These are phyloP conservation scores for Trileptium ribeirensis DNA, from an alignment of 2,888 invertebrate genomes.

Conservation along the genomic window DNA sequence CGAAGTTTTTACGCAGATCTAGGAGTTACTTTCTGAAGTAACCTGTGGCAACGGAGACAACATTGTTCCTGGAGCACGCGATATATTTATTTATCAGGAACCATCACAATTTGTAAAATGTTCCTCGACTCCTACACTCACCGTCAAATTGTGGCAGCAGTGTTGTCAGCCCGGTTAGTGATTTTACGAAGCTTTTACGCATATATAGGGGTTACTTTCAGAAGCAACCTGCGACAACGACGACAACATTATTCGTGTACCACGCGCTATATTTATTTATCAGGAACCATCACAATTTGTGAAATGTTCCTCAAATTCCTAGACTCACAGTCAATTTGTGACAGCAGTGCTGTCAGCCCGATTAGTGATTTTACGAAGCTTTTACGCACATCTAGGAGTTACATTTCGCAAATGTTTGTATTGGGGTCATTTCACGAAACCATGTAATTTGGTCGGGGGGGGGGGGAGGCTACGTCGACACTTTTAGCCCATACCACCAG, in stretches of 20 bases:
- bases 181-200: no score
- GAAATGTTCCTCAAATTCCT: slow-evolving; percentile 35
- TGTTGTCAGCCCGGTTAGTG: slow-evolving; percentile 40
- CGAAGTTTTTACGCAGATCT: no score
- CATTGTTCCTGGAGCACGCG: slow-evolving; percentile 66
- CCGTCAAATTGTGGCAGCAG: slow-evolving; percentile 46
- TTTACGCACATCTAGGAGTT: no score
- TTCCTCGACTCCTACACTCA: slow-evolving; percentile 37
- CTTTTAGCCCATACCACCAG: no score
- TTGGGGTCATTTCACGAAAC: no score
- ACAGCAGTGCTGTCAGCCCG: slow-evolving; percentile 42
- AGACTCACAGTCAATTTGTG: slow-evolving; percentile 45
- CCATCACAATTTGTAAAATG: slow-evolving; percentile 25
- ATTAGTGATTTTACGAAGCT: no score
- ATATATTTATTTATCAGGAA: slow-evolving; percentile 61
- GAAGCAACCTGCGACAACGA: slow-evolving; percentile 84
- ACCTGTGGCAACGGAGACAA: slow-evolving; percentile 89
- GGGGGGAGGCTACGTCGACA: no score
- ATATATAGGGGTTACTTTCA: no score
- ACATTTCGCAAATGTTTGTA: no score
- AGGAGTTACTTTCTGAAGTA: no score
- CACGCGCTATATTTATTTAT: slow-evolving; percentile 65
- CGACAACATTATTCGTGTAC: slow-evolving; percentile 72
- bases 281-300: background rate
- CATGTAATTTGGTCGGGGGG: no score